Evolutionary conservation across 2,797 vertebrate species (phyloP).

Genomic region (Columba guinea): DNA sequence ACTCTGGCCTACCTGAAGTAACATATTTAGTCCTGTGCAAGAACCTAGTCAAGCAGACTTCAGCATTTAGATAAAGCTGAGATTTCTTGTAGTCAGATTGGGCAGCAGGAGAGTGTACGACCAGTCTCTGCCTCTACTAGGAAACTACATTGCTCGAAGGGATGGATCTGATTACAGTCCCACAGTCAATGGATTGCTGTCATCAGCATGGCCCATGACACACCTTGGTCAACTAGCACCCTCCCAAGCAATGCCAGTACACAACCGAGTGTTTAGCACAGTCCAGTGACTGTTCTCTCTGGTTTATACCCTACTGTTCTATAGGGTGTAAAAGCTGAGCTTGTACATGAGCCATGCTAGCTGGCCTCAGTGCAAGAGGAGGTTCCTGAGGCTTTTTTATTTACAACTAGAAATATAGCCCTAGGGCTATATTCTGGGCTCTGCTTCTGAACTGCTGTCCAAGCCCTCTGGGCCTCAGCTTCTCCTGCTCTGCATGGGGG

Average conservation of each 20-base stretch:
- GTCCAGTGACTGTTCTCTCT: background rate
- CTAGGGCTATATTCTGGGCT: background rate
- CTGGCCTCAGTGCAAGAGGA: background rate
- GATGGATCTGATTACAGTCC: background rate
- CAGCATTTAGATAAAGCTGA: background rate
- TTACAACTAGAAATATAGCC: background rate
- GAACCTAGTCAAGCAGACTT: background rate
- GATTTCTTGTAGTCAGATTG: background rate
- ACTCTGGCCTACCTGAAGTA: background rate
- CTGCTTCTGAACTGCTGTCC: background rate
- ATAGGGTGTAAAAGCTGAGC: background rate
- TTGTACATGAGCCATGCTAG: background rate
- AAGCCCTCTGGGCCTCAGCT: background rate
- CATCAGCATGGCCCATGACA: no score
- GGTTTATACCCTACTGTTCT: background rate
- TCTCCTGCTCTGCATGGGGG: background rate
- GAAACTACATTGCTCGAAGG: background rate
- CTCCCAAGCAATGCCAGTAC: background rate
- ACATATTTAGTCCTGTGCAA: background rate
- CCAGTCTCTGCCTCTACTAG: background rate
- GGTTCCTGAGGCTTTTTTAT: background rate
- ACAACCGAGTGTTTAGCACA: background rate
- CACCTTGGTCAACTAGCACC: background rate
- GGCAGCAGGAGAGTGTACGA: background rate
- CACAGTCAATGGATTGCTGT: background rate